These are phyloP conservation scores for Choristoneura rosaceana DNA, from an alignment of 2,888 invertebrate genomes.

Conservation along the genomic window DNA sequence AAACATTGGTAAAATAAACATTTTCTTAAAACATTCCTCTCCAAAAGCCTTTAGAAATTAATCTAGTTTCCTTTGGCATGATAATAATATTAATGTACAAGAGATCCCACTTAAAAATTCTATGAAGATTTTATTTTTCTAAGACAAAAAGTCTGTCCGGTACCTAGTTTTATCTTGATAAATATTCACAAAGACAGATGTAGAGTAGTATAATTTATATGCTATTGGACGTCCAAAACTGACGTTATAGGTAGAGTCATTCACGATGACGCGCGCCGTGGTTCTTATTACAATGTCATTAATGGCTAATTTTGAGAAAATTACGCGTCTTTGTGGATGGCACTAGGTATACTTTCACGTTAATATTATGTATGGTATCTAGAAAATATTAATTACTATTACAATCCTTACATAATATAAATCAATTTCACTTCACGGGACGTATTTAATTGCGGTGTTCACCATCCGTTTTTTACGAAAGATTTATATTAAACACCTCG, in stretches of 20 bases:
- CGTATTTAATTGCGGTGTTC: too few species aligned
- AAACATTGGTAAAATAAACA: background rate
- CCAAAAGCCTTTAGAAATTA: background rate
- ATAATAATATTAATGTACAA: background rate
- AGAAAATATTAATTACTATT: background rate
- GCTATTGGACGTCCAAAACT: too few species aligned
- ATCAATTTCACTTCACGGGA: too few species aligned
- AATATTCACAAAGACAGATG: slow-evolving; percentile 11
- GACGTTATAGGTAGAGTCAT: too few species aligned
- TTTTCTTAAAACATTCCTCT: background rate
- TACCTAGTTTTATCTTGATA: background rate
- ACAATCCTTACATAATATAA: too few species aligned
- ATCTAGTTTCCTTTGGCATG: background rate
- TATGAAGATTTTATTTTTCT: slow-evolving; percentile 2
- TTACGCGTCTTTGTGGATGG: too few species aligned
- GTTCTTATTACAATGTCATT: too few species aligned
- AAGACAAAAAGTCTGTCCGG: slow-evolving; percentile 8
- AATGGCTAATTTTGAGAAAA: too few species aligned
- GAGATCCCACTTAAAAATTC: slow-evolving; percentile 2
- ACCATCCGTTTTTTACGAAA: too few species aligned
- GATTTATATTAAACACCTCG: too few species aligned
- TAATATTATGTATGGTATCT: background rate
- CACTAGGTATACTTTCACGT: too few species aligned
- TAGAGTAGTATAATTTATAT: background rate
- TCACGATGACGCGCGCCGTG: too few species aligned